phyloP scores from a whole-genome alignment of 1,140 invertebrate genomes.

The Caenorhabditis latens region DNA sequence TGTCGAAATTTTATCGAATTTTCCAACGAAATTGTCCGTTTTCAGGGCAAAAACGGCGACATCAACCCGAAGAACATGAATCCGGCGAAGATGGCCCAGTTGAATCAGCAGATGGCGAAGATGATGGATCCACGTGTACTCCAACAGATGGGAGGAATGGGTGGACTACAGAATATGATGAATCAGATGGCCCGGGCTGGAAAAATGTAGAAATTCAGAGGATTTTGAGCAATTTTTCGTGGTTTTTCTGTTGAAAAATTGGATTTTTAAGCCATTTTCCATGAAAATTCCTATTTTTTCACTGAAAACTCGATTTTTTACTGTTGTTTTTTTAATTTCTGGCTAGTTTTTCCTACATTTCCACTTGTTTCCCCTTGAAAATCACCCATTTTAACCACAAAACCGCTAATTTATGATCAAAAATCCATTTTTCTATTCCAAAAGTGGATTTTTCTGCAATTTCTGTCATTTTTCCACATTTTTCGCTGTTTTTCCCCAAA shows the following conservation, averaged over 20 bases:
- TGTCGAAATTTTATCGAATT: too few relatives aligned
- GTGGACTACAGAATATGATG: conserved; percentile 97
- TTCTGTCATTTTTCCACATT: too few relatives aligned
- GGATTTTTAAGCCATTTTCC: neutral
- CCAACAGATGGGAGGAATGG: conserved; percentile 94
- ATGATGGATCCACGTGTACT: conserved; percentile 99
- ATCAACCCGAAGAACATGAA: conserved; percentile 97
- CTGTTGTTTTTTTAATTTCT: too few relatives aligned
- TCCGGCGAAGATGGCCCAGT: conserved; percentile 95
- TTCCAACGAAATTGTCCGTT: neutral
- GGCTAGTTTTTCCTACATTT: too few relatives aligned
- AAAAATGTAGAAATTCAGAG: conserved; percentile 61
- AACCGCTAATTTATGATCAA: too few relatives aligned
- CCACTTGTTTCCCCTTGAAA: too few relatives aligned
- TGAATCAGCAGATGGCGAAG: conserved; percentile 99
- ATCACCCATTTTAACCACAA: too few relatives aligned
- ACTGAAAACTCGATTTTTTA: too few relatives aligned
- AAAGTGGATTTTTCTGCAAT: too few relatives aligned
- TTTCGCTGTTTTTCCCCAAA: neutral
- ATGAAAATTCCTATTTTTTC: too few relatives aligned
- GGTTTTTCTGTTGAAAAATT: neutral
- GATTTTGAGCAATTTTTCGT: neutral
- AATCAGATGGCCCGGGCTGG: conserved; percentile 84
- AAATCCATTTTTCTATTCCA: too few relatives aligned
- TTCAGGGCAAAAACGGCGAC: conserved; percentile 84